Conservation (phyloP, 2,797 vertebrate species). For the Enteromius thamalakanensis region DNA sequence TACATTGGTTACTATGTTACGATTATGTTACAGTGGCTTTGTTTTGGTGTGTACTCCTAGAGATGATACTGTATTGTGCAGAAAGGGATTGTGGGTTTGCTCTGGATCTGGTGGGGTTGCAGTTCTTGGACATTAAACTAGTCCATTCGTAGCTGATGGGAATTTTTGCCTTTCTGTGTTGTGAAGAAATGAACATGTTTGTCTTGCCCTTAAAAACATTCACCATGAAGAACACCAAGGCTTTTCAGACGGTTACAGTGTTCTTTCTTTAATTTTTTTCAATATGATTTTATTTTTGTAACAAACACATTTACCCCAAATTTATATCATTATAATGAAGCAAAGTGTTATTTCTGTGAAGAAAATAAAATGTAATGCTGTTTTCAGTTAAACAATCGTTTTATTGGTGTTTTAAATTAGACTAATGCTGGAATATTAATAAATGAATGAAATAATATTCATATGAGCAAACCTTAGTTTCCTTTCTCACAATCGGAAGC, state of each 20-base stretch:
- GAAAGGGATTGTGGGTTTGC: constrained; percentile 28
- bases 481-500: neutral
- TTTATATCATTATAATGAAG: neutral
- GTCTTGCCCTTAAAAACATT: neutral
- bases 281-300: neutral
- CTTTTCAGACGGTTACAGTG: neutral
- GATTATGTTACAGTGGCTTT: constrained; percentile 31
- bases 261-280: neutral
- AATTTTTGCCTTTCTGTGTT: neutral
- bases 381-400: neutral
- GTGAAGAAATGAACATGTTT: neutral
- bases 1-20: too few relatives aligned
- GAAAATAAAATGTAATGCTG: neutral
- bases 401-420: neutral
- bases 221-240: neutral
- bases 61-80: constrained; percentile 33
- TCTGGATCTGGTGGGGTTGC: neutral
- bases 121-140: neutral
- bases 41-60: constrained; percentile 50
- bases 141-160: neutral
- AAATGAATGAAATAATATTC: too few relatives aligned
- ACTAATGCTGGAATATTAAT: neutral
- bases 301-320: neutral
- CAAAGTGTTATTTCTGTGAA: neutral
- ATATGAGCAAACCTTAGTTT: constrained; percentile 23